phyloP scores from a whole-genome alignment of 2,888 invertebrate genomes.

The Cenopis cana region DNA sequence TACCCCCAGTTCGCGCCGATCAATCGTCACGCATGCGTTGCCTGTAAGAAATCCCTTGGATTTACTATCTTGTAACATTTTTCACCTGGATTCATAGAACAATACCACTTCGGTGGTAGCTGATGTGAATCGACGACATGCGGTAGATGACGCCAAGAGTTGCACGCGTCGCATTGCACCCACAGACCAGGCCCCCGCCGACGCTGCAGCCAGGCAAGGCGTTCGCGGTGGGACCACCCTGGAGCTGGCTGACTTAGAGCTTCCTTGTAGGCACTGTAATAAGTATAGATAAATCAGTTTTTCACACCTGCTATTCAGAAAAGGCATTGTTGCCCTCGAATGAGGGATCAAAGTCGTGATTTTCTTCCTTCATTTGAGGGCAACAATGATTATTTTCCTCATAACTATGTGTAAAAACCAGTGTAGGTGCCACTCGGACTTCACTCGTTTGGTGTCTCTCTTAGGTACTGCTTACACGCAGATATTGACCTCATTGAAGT shows the following conservation, averaged over 20 bases:
- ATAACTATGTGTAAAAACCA: too few relatives aligned
- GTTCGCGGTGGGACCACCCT: conserved; percentile 64
- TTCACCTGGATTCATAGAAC: conserved; percentile 78
- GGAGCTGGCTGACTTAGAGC: conserved; percentile 66
- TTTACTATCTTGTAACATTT: neutral
- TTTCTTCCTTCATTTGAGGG: too few relatives aligned
- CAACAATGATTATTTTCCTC: too few relatives aligned
- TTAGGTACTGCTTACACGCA: too few relatives aligned
- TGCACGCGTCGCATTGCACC: conserved; percentile 86
- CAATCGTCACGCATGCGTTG: conserved; percentile 69
- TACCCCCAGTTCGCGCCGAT: too few relatives aligned
- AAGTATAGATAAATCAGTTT: neutral
- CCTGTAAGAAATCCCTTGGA: too few relatives aligned
- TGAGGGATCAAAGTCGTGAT: too few relatives aligned
- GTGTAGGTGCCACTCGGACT: too few relatives aligned
- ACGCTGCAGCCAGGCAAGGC: conserved; percentile 78
- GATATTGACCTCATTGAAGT: too few relatives aligned
- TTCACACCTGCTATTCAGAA: neutral
- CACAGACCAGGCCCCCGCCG: conserved; percentile 81
- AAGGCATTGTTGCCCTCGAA: too few relatives aligned
- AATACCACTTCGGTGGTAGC: conserved; percentile 86
- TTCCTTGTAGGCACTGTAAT: conserved; percentile 59
- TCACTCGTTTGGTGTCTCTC: too few relatives aligned
- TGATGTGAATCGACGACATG: conserved; percentile 82
- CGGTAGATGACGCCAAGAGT: conserved; percentile 84